Conservation (phyloP, 2,888 invertebrate genomes). For the Eudemis profundana region DNA sequence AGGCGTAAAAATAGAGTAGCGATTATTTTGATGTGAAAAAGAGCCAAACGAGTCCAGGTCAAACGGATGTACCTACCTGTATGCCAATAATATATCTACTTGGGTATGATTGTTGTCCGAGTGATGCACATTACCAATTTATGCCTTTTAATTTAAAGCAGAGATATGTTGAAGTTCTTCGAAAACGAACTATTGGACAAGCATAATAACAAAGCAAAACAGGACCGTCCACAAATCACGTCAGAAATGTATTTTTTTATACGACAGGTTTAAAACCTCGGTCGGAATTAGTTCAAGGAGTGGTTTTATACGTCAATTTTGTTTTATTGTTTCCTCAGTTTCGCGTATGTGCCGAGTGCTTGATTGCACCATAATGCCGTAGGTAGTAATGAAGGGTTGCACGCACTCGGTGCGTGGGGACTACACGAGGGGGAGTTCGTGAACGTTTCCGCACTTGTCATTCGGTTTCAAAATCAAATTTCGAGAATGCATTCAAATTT, state of each 20-base stretch:
- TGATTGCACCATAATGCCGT: constrained; percentile 81
- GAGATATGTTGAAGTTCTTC: background rate
- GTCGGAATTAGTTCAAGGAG: constrained; percentile 73
- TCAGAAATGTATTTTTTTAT: constrained; percentile 67
- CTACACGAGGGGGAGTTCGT: constrained; percentile 68
- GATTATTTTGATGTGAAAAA: too few species aligned
- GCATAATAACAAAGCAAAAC: constrained; percentile 56
- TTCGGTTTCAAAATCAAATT: constrained; percentile 51
- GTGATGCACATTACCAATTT: too few species aligned
- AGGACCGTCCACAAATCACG: constrained; percentile 60
- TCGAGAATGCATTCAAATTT: constrained; percentile 33
- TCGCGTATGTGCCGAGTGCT: constrained; percentile 80
- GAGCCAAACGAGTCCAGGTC: background rate
- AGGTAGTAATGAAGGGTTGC: constrained; percentile 82
- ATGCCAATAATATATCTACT: too few species aligned
- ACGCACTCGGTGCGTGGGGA: constrained; percentile 74
- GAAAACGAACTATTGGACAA: constrained; percentile 20
- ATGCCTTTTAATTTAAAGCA: background rate
- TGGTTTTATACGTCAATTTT: constrained; percentile 80
- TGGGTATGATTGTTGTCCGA: too few species aligned
- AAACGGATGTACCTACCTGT: too few species aligned
- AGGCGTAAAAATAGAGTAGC: background rate
- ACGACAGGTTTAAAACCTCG: constrained; percentile 63
- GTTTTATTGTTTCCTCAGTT: constrained; percentile 82
- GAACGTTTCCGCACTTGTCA: constrained; percentile 77